Conservation (phyloP, 2,113 vertebrate species). For the Poeciliopsis occidentalis region DNA sequence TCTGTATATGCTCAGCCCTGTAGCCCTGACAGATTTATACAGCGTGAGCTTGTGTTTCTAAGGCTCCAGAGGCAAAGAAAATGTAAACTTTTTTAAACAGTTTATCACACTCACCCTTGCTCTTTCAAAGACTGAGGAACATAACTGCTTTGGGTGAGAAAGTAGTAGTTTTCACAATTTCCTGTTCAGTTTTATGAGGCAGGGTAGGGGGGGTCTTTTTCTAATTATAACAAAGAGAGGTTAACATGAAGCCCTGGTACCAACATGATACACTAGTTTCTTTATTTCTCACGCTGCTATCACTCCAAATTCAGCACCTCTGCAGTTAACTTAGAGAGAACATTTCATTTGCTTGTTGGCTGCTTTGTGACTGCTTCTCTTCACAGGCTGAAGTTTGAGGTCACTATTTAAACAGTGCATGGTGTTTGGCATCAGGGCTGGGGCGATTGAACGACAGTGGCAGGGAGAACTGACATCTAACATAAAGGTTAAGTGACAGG, state of each 20-base stretch:
- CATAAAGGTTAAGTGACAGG: slow-evolving; percentile 82
- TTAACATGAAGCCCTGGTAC: slow-evolving; percentile 8
- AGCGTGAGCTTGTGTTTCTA: slow-evolving; percentile 70
- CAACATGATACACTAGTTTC: neutral
- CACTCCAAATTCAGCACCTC: neutral
- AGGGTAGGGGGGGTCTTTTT: slow-evolving; percentile 3
- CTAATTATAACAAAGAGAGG: neutral
- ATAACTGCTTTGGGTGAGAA: slow-evolving; percentile 59
- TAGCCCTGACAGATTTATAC: slow-evolving; percentile 80
- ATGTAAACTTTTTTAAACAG: slow-evolving; percentile 76
- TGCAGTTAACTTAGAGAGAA: neutral
- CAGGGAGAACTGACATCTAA: slow-evolving; percentile 76
- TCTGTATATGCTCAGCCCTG: slow-evolving; percentile 75
- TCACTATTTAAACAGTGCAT: slow-evolving; percentile 65
- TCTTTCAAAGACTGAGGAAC: slow-evolving; percentile 56
- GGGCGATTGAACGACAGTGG: slow-evolving; percentile 65
- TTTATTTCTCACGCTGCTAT: neutral
- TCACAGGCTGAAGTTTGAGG: slow-evolving; percentile 57
- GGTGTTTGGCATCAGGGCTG: slow-evolving; percentile 61
- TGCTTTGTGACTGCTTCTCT: slow-evolving; percentile 33
- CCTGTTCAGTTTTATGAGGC: slow-evolving; percentile 29
- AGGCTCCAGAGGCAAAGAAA: slow-evolving; percentile 73
- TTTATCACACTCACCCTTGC: slow-evolving; percentile 63
- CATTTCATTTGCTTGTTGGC: slow-evolving; percentile 15
- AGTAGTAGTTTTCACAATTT: slow-evolving; percentile 47